phyloP scores from a whole-genome alignment of 2,113 vertebrate species.

The Istiophorus platypterus region DNA sequence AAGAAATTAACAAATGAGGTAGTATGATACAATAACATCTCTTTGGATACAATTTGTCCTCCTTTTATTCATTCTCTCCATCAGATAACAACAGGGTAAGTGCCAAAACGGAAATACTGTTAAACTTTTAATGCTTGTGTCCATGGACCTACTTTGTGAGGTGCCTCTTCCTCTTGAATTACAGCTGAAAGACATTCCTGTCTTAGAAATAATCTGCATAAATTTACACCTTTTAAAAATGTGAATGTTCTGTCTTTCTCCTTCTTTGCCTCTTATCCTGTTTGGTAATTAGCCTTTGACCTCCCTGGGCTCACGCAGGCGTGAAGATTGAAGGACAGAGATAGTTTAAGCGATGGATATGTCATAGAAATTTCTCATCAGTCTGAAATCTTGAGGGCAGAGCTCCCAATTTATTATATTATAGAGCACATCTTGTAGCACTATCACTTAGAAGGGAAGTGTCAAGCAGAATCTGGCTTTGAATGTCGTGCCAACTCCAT shows the following conservation, averaged over 20 bases:
- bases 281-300: constrained; percentile 81
- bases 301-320: constrained; percentile 62
- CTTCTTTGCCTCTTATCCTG: constrained; percentile 68
- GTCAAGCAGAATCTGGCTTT: constrained; percentile 66
- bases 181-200: constrained; percentile 51
- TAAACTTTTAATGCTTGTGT: constrained; percentile 15
- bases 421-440: constrained; percentile 68
- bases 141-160: constrained; percentile 7
- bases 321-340: constrained; percentile 73
- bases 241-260: constrained; percentile 61
- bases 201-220: constrained; percentile 75
- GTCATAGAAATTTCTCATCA: constrained; percentile 74
- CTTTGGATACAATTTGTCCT: background rate
- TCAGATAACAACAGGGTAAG: constrained; percentile 16
- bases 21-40: background rate
- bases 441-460: constrained; percentile 69
- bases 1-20: background rate
- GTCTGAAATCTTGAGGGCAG: constrained; percentile 71
- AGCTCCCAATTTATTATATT: constrained; percentile 75
- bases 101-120: constrained; percentile 1
- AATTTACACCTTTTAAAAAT: constrained; percentile 76
- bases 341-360: constrained; percentile 74
- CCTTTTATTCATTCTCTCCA: background rate
- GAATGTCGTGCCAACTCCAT: constrained; percentile 75
- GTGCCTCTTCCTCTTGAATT: constrained; percentile 46